phyloP scores from a whole-genome alignment of 2,888 invertebrate species.

The Tenthredo scrophulariae region DNA sequence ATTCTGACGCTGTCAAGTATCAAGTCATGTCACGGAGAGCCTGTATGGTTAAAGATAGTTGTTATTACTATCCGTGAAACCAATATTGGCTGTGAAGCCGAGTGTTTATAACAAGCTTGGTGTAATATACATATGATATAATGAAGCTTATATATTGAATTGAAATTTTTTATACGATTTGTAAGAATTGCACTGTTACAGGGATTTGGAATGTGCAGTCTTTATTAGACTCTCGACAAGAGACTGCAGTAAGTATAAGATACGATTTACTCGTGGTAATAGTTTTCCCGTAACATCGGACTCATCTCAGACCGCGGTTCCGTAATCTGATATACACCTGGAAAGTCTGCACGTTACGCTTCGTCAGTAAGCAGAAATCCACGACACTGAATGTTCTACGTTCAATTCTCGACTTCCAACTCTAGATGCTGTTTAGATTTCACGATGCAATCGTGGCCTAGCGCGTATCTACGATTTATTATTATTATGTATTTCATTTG shows the following conservation, averaged over 20 bases:
- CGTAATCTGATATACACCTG: slow-evolving; percentile 60
- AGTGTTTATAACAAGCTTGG: slow-evolving; percentile 24
- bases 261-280: slow-evolving; percentile 52
- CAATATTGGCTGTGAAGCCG: slow-evolving; percentile 7
- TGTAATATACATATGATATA: background rate
- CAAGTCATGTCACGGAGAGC: slow-evolving; percentile 39
- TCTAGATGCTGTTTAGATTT: slow-evolving; percentile 40
- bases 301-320: slow-evolving; percentile 57
- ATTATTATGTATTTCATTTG: slow-evolving; percentile 49
- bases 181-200: background rate
- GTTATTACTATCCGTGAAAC: slow-evolving; percentile 14
- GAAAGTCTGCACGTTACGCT: slow-evolving; percentile 53
- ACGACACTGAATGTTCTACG: slow-evolving; percentile 40
- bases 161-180: background rate
- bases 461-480: slow-evolving; percentile 47
- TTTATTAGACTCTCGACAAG: slow-evolving; percentile 1
- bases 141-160: background rate
- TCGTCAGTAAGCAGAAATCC: slow-evolving; percentile 49
- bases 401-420: slow-evolving; percentile 22
- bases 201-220: slow-evolving; percentile 5
- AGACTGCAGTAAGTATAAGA: slow-evolving; percentile 6
- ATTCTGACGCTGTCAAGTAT: slow-evolving; percentile 38
- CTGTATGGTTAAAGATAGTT: slow-evolving; percentile 14
- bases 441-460: slow-evolving; percentile 33
- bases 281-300: slow-evolving; percentile 55